Percentiles rank a stretch among this genome's conserved stretches.
Conservation (phyloP, 2,797 vertebrate species). For the Euthynnus affinis region DNA sequence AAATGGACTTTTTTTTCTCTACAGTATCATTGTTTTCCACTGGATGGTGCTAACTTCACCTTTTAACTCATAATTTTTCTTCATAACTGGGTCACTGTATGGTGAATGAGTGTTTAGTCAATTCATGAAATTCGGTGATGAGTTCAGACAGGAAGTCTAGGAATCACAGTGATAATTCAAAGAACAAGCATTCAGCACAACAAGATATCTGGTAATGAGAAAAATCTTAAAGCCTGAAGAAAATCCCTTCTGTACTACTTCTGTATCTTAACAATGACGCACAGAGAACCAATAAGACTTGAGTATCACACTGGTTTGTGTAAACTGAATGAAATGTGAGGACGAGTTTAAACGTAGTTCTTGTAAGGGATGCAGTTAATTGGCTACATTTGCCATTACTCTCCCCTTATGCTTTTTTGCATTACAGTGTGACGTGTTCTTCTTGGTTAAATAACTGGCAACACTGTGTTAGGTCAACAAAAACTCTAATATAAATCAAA, state of each 20-base stretch:
- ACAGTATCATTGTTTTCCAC: conserved; percentile 75
- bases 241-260: background rate
- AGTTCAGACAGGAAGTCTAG: conserved; percentile 18
- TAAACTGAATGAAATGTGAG: background rate
- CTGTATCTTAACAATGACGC: background rate
- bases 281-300: no score
- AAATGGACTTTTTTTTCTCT: conserved; percentile 16
- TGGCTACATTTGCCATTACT: conserved; percentile 9
- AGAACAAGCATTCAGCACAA: background rate
- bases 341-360: conserved; percentile 25
- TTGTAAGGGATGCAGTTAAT: conserved; percentile 9
- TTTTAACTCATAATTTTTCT: conserved; percentile 12
- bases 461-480: background rate
- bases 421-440: background rate
- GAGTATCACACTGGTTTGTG: conserved; percentile 1
- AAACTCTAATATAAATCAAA: background rate
- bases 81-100: conserved; percentile 67
- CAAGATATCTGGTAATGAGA: background rate
- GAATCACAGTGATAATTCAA: background rate
- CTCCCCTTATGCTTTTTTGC: background rate
- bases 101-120: conserved; percentile 50
- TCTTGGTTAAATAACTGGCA: background rate
- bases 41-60: conserved; percentile 79
- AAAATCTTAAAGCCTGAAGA: background rate
- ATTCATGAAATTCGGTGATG: conserved; percentile 42